Evolutionary conservation across 2,797 vertebrate species (phyloP).

Genomic region (Choloepus didactylus): DNA sequence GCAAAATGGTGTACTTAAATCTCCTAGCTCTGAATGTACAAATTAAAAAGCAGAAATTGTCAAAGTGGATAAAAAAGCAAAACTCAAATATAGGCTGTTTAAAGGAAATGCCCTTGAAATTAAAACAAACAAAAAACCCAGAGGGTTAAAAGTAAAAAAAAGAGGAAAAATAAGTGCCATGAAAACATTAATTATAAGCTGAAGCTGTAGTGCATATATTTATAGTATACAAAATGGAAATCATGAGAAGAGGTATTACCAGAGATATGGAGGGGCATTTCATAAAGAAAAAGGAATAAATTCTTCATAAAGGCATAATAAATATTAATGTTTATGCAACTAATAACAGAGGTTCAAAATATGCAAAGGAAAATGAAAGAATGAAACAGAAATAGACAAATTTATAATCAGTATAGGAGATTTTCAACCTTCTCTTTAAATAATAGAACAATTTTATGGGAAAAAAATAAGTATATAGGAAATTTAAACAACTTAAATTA

Average conservation of each 20-base stretch:
- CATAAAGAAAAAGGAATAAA: neutral
- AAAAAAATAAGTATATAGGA: neutral
- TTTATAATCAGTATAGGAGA: neutral
- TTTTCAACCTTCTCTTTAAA: neutral
- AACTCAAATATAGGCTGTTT: neutral
- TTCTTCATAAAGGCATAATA: neutral
- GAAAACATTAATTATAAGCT: neutral
- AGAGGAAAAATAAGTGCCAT: neutral
- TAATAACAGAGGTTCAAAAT: neutral
- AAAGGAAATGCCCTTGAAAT: slow-evolving; percentile 49
- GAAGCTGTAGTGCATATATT: neutral
- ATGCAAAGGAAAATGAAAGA: neutral
- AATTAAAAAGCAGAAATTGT: neutral
- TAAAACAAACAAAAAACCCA: neutral
- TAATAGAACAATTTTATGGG: neutral
- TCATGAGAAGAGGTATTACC: neutral
- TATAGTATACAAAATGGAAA: slow-evolving; percentile 11
- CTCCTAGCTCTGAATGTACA: neutral
- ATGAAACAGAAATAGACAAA: neutral
- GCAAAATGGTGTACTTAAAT: neutral
- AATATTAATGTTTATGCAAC: neutral
- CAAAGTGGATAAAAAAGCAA: neutral
- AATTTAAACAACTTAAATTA: slow-evolving; percentile 18
- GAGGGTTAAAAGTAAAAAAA: neutral
- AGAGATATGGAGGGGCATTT: neutral